phyloP scores from a whole-genome alignment of 2,797 vertebrate species.

The Hypotaenidia philippensis region DNA sequence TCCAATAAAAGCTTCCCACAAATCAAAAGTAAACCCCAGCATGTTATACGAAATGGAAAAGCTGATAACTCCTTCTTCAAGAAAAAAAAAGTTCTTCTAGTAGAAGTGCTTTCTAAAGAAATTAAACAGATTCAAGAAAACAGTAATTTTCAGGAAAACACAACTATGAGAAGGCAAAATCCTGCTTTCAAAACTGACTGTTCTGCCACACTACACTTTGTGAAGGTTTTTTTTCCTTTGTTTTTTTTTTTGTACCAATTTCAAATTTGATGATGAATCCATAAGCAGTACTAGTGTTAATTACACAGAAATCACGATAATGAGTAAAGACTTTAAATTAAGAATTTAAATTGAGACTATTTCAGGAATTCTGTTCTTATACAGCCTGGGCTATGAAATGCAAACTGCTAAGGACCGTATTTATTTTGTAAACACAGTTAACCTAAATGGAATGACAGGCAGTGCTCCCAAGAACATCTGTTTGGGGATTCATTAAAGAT shows the following conservation, averaged over 20 bases:
- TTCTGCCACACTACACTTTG: neutral
- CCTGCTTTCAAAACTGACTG: neutral
- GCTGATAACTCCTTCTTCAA: neutral
- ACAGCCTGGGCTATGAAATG: neutral
- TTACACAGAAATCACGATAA: fast-evolving
- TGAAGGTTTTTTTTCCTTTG: neutral
- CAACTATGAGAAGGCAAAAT: neutral
- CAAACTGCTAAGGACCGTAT: neutral
- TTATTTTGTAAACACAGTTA: slow-evolving; percentile 1
- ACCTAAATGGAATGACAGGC: neutral
- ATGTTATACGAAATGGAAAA: neutral
- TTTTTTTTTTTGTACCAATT: neutral
- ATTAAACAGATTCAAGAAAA: neutral
- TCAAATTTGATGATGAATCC: neutral
- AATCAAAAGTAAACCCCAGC: neutral
- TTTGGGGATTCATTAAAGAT: neutral
- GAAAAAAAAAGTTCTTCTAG: neutral
- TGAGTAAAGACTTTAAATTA: neutral
- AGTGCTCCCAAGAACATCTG: slow-evolving; percentile 38
- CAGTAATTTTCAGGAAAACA: neutral
- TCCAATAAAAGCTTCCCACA: neutral
- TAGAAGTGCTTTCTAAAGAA: neutral
- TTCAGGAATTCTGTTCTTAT: neutral
- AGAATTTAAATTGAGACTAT: neutral
- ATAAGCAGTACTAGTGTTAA: neutral